Evolutionary conservation across 2,113 vertebrate genomes (phyloP).

Genomic region (Actenoides lindsayi): DNA sequence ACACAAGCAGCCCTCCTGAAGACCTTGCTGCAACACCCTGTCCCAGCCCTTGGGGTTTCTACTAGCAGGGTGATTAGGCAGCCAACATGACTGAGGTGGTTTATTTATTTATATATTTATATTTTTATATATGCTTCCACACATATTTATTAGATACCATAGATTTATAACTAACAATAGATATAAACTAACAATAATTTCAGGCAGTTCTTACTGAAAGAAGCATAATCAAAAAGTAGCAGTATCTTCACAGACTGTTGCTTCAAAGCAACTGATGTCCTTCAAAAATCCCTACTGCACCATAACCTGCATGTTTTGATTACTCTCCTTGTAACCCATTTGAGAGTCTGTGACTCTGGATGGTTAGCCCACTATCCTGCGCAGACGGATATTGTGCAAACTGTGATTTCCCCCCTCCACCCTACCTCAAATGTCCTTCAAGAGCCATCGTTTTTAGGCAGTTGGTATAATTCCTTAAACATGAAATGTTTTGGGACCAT

Average conservation of each 20-base stretch:
- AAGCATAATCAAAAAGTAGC: background rate
- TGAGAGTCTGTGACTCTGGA: background rate
- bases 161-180: background rate
- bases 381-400: background rate
- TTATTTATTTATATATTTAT: background rate
- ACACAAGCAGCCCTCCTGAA: background rate
- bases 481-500: background rate
- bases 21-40: background rate
- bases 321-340: background rate
- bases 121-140: background rate
- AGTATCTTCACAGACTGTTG: background rate
- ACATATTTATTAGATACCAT: background rate
- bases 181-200: background rate
- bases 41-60: background rate
- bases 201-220: background rate
- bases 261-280: background rate
- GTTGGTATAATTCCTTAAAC: background rate
- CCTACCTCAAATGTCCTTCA: background rate
- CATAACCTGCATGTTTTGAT: background rate
- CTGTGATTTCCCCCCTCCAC: background rate
- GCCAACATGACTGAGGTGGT: background rate
- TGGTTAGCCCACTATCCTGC: background rate
- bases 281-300: background rate
- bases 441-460: background rate
- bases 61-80: background rate